Conservation (phyloP, 2,888 invertebrate species). For the Agrenia bidenticulata region DNA sequence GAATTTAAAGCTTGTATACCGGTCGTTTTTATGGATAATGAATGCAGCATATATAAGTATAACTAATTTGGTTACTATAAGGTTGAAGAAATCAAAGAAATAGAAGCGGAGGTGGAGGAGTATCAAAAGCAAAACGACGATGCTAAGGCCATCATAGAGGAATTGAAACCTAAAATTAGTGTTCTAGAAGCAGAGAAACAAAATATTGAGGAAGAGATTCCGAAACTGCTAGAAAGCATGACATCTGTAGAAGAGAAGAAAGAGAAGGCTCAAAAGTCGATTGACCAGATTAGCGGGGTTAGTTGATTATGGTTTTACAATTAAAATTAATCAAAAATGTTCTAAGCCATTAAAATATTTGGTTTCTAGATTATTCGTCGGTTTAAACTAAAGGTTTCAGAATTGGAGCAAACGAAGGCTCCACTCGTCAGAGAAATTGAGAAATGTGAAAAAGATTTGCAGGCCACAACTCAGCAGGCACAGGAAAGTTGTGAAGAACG, state of each 20-base stretch:
- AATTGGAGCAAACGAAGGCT: constrained; percentile 1
- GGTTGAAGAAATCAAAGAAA: constrained; percentile 30
- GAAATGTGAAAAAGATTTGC: constrained; percentile 3
- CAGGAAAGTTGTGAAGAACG: constrained; percentile 1
- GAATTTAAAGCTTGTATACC: neutral
- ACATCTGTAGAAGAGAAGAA: constrained; percentile 1
- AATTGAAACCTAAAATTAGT: constrained; percentile 1
- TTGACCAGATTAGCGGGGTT: neutral
- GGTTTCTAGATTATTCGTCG: too few species aligned
- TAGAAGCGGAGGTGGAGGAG: constrained; percentile 16
- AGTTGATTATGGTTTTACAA: too few species aligned
- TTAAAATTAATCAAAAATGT: too few species aligned
- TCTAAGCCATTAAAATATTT: too few species aligned
- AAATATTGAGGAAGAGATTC: constrained; percentile 15
- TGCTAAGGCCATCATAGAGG: constrained; percentile 15
- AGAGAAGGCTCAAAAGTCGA: neutral
- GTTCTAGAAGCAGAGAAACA: constrained; percentile 12
- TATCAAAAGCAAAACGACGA: constrained; percentile 14
- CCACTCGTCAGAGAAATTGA: constrained; percentile 15
- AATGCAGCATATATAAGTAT: too few species aligned
- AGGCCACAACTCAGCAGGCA: neutral
- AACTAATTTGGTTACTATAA: too few species aligned
- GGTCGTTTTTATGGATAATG: too few species aligned
- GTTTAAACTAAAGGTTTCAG: neutral
- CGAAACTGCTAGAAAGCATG: neutral